These are phyloP conservation scores for Drosophila barbarae DNA, from an alignment of 2,888 invertebrate species.

Conservation along the genomic window DNA sequence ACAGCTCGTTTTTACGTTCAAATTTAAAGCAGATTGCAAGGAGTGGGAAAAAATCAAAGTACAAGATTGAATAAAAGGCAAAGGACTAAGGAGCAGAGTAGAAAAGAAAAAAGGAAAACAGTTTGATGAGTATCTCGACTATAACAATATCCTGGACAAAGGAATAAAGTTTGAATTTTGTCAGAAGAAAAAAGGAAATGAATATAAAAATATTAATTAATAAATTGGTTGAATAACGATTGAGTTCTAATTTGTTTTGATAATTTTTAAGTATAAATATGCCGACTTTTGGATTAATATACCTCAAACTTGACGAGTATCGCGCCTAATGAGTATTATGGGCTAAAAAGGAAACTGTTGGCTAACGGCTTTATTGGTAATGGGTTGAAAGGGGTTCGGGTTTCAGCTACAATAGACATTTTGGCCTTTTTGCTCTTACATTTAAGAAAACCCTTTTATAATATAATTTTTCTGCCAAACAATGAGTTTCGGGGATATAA, in stretches of 20 bases:
- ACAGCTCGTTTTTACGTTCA: constrained; percentile 46
- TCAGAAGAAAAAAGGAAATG: background rate
- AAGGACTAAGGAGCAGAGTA: constrained; percentile 32
- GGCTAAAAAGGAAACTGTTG: constrained; percentile 19
- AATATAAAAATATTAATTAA: too few relatives aligned
- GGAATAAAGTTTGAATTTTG: background rate
- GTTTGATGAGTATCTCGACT: background rate
- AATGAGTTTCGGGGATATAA: background rate
- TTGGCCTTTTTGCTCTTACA: background rate
- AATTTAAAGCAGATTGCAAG: constrained; percentile 40
- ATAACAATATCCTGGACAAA: too few relatives aligned
- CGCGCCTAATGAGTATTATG: background rate
- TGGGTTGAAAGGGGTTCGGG: constrained; percentile 25
- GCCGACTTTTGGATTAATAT: background rate
- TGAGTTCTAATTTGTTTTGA: background rate
- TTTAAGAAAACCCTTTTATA: background rate
- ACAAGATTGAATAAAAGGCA: constrained; percentile 21
- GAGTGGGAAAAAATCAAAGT: constrained; percentile 46
- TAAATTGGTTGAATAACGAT: background rate
- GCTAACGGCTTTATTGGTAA: constrained; percentile 66
- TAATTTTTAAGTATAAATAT: background rate
- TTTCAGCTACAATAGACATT: background rate
- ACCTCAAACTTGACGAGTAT: background rate
- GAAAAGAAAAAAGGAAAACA: background rate
- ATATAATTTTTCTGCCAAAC: background rate